Conservation (phyloP, 2,113 vertebrate genomes). For the Rhagologus leucostigma region DNA sequence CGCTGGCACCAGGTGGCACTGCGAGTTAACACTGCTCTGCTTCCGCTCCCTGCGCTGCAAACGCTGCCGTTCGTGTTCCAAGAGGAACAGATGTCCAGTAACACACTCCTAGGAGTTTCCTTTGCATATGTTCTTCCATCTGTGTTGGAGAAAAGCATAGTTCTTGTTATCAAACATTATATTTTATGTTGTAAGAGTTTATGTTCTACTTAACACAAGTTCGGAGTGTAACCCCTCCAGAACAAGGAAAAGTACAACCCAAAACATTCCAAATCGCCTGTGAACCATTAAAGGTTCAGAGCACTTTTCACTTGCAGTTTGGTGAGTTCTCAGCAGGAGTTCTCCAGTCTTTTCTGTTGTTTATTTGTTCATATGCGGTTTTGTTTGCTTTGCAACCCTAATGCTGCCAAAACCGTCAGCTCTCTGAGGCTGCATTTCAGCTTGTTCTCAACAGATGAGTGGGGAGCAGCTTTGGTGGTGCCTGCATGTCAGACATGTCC, state of each 20-base stretch:
- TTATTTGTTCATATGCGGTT: not conserved
- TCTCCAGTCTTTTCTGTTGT: not conserved
- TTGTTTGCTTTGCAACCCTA: not conserved
- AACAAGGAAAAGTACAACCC: not conserved
- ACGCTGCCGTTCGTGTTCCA: slow-evolving; percentile 40
- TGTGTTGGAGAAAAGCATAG: slow-evolving; percentile 76
- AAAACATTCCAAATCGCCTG: not conserved
- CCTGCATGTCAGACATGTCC: not conserved
- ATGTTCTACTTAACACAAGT: slow-evolving; percentile 48
- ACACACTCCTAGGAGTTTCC: slow-evolving; percentile 68
- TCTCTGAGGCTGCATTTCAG: not conserved
- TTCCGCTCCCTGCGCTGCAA: not conserved
- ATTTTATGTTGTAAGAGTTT: slow-evolving; percentile 72
- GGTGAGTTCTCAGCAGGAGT: not conserved
- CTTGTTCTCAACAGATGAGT: not conserved
- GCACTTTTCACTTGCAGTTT: not conserved
- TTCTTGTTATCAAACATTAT: slow-evolving; percentile 78
- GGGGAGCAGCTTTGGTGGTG: not conserved
- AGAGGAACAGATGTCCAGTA: slow-evolving; percentile 74
- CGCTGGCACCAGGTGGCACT: slow-evolving; percentile 67
- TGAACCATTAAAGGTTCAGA: not conserved
- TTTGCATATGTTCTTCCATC: slow-evolving; percentile 78
- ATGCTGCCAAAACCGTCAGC: not conserved
- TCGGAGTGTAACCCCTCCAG: slow-evolving; percentile 4
- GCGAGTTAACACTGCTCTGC: not conserved